Base-by-base conservation (phyloP, 2,113 vertebrate genomes). In the Nothoprocta perdicaria region DNA sequence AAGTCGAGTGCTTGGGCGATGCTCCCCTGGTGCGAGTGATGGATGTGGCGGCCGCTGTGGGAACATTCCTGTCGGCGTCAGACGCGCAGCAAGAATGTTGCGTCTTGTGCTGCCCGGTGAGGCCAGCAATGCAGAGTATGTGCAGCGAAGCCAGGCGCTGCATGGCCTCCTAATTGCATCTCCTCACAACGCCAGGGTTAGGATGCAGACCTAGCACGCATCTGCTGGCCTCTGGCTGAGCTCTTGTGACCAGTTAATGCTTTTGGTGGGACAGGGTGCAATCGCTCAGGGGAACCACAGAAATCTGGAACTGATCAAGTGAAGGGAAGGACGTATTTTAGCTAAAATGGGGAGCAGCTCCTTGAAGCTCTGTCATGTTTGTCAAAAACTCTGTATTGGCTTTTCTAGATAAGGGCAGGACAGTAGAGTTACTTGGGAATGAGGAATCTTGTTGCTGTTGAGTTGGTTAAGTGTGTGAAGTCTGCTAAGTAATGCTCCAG, bases 31-130 rank as follows among this genome's bases (percentile, higher is more conserved):
- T 48, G 62, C 27, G 18, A 67, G 12, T 67, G 57, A 67, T 89
- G 75, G 43, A 40, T 86, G 33, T 12, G 12, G 79, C 76, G 78
- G 61, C 71, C 35, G 27, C 89, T 95, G 95, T 97, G 96, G 94
- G 97, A 97, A 97, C 87, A 79, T 97, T 95, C 75, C 72, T 93
- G 52, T 17, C 80, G 65, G 68, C 4, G 14, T 27, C 50, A 74
- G 65, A 80, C n/a, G 0, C 55, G 66, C 13, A 16, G 95, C 92
- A 77, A 81, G 53, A 77, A 89, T 88, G 76, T 91, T 96, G 94
- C 93, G 90, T 94, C 94, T 92, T 57, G 61, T 21, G 12, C 62
- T 83, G 80, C 63, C 71, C 62, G 6, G 80, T 0, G 2, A 31
- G 66, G 55, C 80, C 55, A 87, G 90, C 92, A 89, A 71, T 2